Base-by-base conservation (phyloP, 2,888 invertebrate species). In the Adelphocoris suturalis region DNA sequence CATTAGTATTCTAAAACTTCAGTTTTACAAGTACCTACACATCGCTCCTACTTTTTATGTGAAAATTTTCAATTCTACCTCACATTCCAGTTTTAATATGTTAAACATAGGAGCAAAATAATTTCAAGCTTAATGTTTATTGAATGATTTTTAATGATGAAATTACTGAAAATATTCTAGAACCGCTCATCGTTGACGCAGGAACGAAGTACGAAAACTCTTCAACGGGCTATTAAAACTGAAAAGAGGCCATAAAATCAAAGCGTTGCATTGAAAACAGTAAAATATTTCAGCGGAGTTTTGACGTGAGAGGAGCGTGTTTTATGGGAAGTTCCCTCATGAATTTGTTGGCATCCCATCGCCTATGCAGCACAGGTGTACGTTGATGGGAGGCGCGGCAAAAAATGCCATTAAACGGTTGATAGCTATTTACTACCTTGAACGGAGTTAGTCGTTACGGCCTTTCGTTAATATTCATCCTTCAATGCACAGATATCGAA, bases 381-480 rank as follows among this genome's bases (percentile, higher is more conserved):
- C 68, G 68, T 68, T 68, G 68, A 68, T 68, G 68, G 68, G 68
- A 68, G 68, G 68, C 23, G 23, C 5, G 11, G 68, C 68, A 68
- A 68, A 68, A 68, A 68, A 68, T 68, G 68, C 68, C 68, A 68
- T 68, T 68, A 68, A 68, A 68, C 68, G 11, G 19, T 68, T 68
- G 68, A 68, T 68, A 27, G 68, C 23, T 68, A 68, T 68, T 68
- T 68, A 68, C 68, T 68, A 68, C 68, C 68, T 68, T 68, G 82
- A 52, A 82, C 23, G 82, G 47, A 82, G 82, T 82, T 48, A 82
- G 82, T 82, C 13, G 82, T 82, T 52, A 82, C n/a, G 23, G 14
- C 3, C 13, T 52, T 82, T 47, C 52, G 52, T 82, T 55, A 82
- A 52, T 82, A 82, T 82, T 82, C 82, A 82, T 82, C 82, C 81